Evolutionary conservation across 2,888 invertebrate species (phyloP).

Genomic region (Molorchus minor): DNA sequence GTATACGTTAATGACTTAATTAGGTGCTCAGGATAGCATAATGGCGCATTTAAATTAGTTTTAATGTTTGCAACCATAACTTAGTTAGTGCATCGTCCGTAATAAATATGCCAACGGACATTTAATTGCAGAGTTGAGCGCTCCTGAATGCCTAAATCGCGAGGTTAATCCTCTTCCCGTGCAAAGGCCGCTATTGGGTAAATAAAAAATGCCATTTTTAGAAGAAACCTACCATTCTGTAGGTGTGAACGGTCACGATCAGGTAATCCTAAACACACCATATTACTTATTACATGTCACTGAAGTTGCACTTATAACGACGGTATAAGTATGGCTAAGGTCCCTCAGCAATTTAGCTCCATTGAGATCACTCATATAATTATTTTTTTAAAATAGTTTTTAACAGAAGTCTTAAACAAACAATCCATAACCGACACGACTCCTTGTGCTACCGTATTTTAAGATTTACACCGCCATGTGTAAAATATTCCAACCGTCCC

Average conservation of each 20-base stretch:
- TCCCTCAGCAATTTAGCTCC: no score
- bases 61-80: slow-evolving; percentile 4
- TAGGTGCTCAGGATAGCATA: slow-evolving; percentile 18
- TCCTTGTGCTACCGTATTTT: not conserved
- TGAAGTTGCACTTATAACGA: no score
- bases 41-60: slow-evolving; percentile 16
- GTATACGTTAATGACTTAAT: slow-evolving; percentile 16
- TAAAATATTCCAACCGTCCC: slow-evolving; percentile 36
- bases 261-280: no score
- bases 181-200: not conserved
- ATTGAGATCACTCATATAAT: no score
- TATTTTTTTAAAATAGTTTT: not conserved
- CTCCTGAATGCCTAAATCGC: no score
- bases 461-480: slow-evolving; percentile 31
- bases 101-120: not conserved
- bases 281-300: no score
- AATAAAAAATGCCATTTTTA: not conserved
- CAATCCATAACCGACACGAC: not conserved
- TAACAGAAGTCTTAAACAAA: not conserved
- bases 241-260: no score
- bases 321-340: no score
- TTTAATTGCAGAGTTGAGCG: not conserved
- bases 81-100: slow-evolving; percentile 8
- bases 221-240: not conserved
- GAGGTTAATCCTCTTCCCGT: not conserved